Evolutionary conservation across 2,888 invertebrate genomes (phyloP), one percentile per base, ranked within the genome.

Genomic region (Palloptera scutellata): DNA sequence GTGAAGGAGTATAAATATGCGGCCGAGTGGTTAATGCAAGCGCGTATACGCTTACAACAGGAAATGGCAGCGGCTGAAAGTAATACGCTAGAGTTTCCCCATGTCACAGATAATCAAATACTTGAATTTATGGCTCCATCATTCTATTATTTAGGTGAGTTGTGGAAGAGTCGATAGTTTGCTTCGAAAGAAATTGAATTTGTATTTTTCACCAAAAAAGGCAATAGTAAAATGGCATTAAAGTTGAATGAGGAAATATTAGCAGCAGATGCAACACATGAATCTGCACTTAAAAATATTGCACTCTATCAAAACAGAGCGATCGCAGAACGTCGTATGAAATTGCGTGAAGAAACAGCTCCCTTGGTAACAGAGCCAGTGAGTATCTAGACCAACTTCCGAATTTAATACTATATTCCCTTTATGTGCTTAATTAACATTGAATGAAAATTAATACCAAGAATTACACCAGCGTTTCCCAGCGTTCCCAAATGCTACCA

Each of bases 1-100:
- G 20, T 67, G 1, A 5, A 69, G 1, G 60, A 73, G 0, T 70
- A 73, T 40, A 48, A 66, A 1, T 69, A 61, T 9, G 73, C 80
- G 8, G 61, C 69, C 12, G 77, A 80, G 19, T 82, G 82, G 82
- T 67, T 81, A 1, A 55, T 75, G 6, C 66, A 74, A 55, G 76
- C 82, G 0, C 61, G 68, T 8, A 12, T 66, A 11, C 60, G n/a
- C 4, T 20, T 59, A 17, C 52, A 45, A 17, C 19, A 67, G 6
- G 67, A 67, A 41, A 10, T 17, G 12, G 41, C 45, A 13, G 51
- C 42, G 19, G 8, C 41, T 13, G 60, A 61, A 41, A 55, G 6
- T 6, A 30, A 55, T 20, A 40, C 45, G 5, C 1, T 19, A 19
- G 15, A 20, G 0, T 74, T 74, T 45, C 71, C 73, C 1, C 58